Evolutionary conservation across 2,797 vertebrate species (phyloP).

Genomic region (Malacoraja senta): DNA sequence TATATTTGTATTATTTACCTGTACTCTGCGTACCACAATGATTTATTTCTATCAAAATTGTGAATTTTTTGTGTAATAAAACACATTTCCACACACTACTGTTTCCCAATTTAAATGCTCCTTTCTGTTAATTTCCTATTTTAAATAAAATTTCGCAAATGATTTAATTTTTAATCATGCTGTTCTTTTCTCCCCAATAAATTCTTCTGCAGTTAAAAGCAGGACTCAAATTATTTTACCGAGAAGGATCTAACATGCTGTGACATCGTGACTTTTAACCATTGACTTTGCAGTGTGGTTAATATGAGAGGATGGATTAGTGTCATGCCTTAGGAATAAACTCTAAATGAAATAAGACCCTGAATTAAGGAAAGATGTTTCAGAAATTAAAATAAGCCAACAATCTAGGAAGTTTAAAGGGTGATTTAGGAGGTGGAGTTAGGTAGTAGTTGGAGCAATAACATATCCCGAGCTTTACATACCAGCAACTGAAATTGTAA

Average conservation of each 20-base stretch:
- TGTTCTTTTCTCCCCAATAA: neutral
- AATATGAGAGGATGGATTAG: neutral
- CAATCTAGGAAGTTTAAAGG: neutral
- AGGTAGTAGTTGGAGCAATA: neutral
- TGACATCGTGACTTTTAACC: neutral
- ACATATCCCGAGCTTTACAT: neutral
- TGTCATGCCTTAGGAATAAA: neutral
- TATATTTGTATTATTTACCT: neutral
- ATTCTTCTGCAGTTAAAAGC: neutral
- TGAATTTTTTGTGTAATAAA: neutral
- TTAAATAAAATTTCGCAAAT: constrained; percentile 1
- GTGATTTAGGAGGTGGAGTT: no score
- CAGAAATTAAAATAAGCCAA: neutral
- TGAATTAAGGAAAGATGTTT: neutral
- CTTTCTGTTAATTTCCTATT: neutral
- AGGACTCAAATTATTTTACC: neutral
- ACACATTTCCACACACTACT: neutral
- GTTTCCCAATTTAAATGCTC: neutral
- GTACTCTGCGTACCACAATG: neutral
- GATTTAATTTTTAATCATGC: neutral
- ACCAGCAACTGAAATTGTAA: neutral
- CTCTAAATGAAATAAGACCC: neutral
- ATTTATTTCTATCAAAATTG: neutral
- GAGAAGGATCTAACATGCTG: neutral
- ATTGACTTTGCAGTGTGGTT: neutral